Conservation (phyloP, 2,113 vertebrate species). For the Xiphophorus couchianus region DNA sequence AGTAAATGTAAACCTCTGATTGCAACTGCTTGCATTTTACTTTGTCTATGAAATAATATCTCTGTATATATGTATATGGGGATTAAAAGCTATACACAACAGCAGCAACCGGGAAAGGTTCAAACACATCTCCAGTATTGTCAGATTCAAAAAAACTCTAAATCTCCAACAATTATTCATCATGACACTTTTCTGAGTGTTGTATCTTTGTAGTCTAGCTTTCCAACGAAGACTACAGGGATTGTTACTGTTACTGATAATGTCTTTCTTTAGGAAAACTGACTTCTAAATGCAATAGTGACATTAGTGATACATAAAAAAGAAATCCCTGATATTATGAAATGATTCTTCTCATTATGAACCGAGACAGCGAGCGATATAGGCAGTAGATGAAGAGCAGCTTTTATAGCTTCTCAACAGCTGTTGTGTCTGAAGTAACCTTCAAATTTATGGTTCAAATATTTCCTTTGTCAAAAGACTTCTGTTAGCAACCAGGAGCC, state of each 20-base stretch:
- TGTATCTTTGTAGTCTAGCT: conserved; percentile 28
- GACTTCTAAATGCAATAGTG: conserved; percentile 21
- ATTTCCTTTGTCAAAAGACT: conserved; percentile 53
- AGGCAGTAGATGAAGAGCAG: conserved; percentile 51
- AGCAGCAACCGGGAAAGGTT: conserved; percentile 1
- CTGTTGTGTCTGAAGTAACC: conserved; percentile 62
- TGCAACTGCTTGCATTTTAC: not conserved
- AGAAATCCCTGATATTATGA: conserved; percentile 35
- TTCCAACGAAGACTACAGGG: not conserved
- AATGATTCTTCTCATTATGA: conserved; percentile 20
- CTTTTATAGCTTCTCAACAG: conserved; percentile 52
- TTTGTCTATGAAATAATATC: not conserved
- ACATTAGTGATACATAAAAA: not conserved
- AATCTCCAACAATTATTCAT: conserved; percentile 9
- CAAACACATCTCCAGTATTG: conserved; percentile 14
- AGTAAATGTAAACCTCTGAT: not conserved
- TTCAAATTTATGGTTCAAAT: conserved; percentile 72
- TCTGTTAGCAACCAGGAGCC: conserved; percentile 52
- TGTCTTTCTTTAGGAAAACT: conserved; percentile 2
- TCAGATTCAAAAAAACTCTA: conserved; percentile 11
- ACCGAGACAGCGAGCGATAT: conserved; percentile 25
- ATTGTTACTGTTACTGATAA: not conserved
- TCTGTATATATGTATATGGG: not conserved
- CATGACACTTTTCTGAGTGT: conserved; percentile 17
- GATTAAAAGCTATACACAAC: not conserved